Conservation (phyloP, 2,113 vertebrate species). For the Hippocampus abdominalis region DNA sequence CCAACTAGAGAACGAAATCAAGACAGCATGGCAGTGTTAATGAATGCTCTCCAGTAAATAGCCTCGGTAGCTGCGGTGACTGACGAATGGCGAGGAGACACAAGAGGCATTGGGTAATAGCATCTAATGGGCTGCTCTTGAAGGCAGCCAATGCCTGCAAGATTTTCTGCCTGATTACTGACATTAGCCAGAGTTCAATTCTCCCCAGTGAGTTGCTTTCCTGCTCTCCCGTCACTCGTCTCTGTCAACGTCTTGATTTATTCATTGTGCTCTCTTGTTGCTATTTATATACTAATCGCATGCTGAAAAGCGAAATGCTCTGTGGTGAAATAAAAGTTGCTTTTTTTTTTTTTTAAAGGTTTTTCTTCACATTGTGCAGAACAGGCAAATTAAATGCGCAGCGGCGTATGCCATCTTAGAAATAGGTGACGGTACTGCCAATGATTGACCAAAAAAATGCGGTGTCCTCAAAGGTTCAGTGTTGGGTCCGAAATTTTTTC, state of each 20-base stretch:
- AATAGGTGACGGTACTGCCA: too few relatives aligned
- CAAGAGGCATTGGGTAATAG: slow-evolving; percentile 41
- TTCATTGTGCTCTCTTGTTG: slow-evolving; percentile 11
- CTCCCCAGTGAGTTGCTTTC: slow-evolving; percentile 34
- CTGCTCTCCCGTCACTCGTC: background rate
- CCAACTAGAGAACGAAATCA: slow-evolving; percentile 25
- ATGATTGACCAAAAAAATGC: too few relatives aligned
- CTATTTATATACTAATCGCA: background rate
- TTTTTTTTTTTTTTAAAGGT: background rate
- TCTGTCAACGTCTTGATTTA: slow-evolving; percentile 7
- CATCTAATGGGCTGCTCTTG: slow-evolving; percentile 51
- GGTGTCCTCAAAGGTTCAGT: too few relatives aligned
- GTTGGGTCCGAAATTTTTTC: too few relatives aligned
- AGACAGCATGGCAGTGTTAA: slow-evolving; percentile 20
- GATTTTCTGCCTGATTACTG: slow-evolving; percentile 54
- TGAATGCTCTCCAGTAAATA: slow-evolving; percentile 40
- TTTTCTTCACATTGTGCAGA: background rate
- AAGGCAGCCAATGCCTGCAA: slow-evolving; percentile 50
- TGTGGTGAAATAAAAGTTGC: background rate
- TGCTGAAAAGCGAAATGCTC: background rate
- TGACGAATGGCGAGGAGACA: slow-evolving; percentile 36
- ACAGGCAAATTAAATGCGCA: too few relatives aligned
- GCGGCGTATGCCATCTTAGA: too few relatives aligned
- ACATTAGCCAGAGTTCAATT: slow-evolving; percentile 57
- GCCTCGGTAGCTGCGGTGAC: slow-evolving; percentile 26